A percentile compares a stretch with the other conserved stretches of the same genome.
These are phyloP conservation scores for Nymphalis urticae DNA, from an alignment of 2,888 invertebrate genomes.

Conservation along the genomic window DNA sequence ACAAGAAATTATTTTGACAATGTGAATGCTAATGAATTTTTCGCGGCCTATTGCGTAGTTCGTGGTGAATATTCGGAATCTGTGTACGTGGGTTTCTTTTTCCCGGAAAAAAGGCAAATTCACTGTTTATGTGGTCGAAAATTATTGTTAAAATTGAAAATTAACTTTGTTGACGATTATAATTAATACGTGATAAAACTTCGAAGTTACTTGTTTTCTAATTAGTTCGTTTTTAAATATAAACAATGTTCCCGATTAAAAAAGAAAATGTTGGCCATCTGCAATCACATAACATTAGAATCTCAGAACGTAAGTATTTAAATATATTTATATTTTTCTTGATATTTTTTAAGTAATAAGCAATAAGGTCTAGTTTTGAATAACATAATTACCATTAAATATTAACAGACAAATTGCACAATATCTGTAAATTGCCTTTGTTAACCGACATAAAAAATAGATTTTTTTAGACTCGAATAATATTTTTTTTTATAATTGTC, in stretches of 20 bases:
- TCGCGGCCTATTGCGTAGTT: constrained; percentile 33
- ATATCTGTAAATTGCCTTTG: neutral
- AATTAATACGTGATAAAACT: neutral
- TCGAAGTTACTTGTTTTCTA: constrained; percentile 13
- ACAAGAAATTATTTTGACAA: constrained; percentile 57
- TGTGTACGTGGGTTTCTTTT: constrained; percentile 29
- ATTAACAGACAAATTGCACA: too few relatives aligned
- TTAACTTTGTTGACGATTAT: neutral
- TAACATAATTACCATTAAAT: neutral
- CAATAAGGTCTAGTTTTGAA: constrained; percentile 6
- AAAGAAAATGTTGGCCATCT: constrained; percentile 60
- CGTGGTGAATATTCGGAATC: constrained; percentile 26
- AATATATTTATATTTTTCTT: constrained; percentile 10
- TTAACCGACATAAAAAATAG: too few relatives aligned
- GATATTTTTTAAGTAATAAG: neutral
- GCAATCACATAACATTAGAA: constrained; percentile 60
- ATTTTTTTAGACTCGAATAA: too few relatives aligned
- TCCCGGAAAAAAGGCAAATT: neutral
- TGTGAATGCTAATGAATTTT: constrained; percentile 45
- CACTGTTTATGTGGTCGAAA: neutral
- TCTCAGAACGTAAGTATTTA: constrained; percentile 58
- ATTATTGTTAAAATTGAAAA: neutral
- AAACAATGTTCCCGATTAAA: constrained; percentile 63
- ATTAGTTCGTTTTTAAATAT: constrained; percentile 1
- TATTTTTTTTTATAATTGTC: neutral